Evolutionary conservation across 2,888 invertebrate genomes (phyloP).

Genomic region (Pinctada fucata): DNA sequence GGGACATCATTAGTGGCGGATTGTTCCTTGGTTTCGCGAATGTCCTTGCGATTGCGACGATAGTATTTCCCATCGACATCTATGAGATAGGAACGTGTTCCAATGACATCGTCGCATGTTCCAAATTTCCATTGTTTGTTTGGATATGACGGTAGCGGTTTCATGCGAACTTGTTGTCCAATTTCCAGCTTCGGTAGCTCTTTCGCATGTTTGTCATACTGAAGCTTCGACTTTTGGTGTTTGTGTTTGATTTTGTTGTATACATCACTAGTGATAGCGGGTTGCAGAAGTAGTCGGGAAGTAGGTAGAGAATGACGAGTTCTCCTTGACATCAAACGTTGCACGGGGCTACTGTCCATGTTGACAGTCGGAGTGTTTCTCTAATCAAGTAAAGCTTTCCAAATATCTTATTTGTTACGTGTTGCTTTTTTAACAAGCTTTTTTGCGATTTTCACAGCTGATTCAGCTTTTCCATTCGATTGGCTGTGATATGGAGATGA

Average conservation of each 20-base stretch:
- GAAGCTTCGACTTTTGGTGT: constrained; percentile 14
- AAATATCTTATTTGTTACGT: background rate
- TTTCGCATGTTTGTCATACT: constrained; percentile 8
- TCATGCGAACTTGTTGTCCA: constrained; percentile 28
- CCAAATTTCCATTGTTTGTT: constrained; percentile 18
- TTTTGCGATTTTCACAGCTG: background rate
- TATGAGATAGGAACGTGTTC: constrained; percentile 7
- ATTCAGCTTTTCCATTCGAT: constrained; percentile 13
- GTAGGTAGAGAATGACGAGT: too few species aligned
- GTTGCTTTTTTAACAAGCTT: background rate
- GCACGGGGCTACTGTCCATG: constrained; percentile 4
- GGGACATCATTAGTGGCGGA: background rate
- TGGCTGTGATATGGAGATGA: constrained; percentile 10
- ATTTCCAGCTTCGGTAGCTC: background rate
- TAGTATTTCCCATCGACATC: background rate
- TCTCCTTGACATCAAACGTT: too few species aligned
- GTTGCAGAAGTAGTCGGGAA: background rate
- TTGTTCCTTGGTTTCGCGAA: constrained; percentile 12
- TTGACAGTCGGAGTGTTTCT: constrained; percentile 21
- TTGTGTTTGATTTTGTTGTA: background rate
- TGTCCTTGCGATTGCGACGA: background rate
- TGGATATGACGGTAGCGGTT: constrained; percentile 5
- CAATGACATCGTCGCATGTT: constrained; percentile 3
- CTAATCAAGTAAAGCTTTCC: constrained; percentile 22
- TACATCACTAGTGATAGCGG: background rate